Evolutionary conservation across 2,888 invertebrate genomes (phyloP), one percentile per base, ranked within the genome.

Genomic region (Drosophila pseudotakahashii): DNA sequence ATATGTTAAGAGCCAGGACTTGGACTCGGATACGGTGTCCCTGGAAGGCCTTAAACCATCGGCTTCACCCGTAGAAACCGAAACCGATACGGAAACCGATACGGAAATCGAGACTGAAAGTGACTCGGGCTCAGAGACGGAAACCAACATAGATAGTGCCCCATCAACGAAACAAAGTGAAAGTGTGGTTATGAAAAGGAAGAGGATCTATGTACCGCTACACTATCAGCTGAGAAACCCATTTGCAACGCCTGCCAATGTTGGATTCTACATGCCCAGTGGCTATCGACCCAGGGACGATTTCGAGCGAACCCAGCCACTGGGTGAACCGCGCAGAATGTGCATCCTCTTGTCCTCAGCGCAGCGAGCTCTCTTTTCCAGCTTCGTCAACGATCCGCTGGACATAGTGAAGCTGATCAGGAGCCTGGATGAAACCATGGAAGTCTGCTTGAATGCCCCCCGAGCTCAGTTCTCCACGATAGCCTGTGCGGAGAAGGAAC

Each of bases 381-480:
- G 41, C 0, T 7, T 76, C 60, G 16, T 72, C 59, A 0, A 14
- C 0, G 52, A 69, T 69, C 63, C 63, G 2, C 16, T 37, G 10
- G 9, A 42, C 1, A 2, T 52, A 0, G 57, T 64, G 2, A n/a
- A 58, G 19, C 6, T 51, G 7, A 14, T 51, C 0, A 7, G 51
- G 1, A 32, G 5, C 0, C 9, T 61, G 0, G 16, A n/a, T 7
- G 48, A 16, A 34, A 7, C 7, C 0, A 13, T 3, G 13, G 14
- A 48, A 14, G n/a, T 36, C 7, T 30, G 14, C 3, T 3, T 54
- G 7, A 32, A 59, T 11, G 50, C 67, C 0, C 84, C 88, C 0
- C 30, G 36, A 6, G 70, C 84, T 1, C 89, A 88, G 52, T 88
- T 81, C 50, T 63, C 75, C 16, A 75, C 71, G 0, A 41, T 88